Base-by-base conservation (phyloP, 2,797 vertebrate genomes). In the Hippocampus kuda region DNA sequence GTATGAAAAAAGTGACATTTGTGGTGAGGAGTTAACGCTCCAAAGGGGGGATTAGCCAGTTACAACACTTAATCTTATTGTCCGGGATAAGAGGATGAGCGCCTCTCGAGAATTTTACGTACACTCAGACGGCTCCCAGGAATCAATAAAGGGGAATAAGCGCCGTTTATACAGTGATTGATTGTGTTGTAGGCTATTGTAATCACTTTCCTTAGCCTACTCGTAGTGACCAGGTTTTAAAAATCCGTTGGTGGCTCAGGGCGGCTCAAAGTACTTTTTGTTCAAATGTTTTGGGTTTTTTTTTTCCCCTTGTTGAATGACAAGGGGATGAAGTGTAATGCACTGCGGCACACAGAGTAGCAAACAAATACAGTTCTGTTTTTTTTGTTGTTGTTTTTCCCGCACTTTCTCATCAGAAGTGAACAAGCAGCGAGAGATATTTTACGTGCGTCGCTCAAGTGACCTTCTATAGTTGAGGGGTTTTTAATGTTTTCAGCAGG, bases 61-160 rank as follows among this genome's bases (percentile, higher is more conserved):
- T 82, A 81, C 82, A 80, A 77, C 75, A 81, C 83, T 79, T 83
- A 80, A 87, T 88, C 84, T 83, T 83, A 85, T 86, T 86, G 86
- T 87, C 84, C 81, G 67, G 81, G 85, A 85, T 87, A 85, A 87
- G 80, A 86, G 82, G 85, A 86, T 81, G 83, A 86, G 77, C 74
- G 41, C 74, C 83, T 81, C 79, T 72, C 72, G 82, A 80, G 84
- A 85, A 74, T 85, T 80, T 79, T 41, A 78, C 83, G 79, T 79
- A 80, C 77, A 71, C 69, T 76, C 75, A 70, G 75, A 59, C 71
- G 71, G 81, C 80, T 86, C 75, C 34, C 74, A 75, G 69, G 72
- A 84, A 86, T 89, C 86, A 85, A 86, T 89, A 79, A 73, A 42
- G 68, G 77, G 68, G 79, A 67, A 67, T 63, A 78, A 64, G 70